A percentile compares a stretch with the other conserved stretches of the same genome.
Evolutionary conservation across 2,113 vertebrate genomes (phyloP).

Genomic region (Austrofundulus limnaeus): DNA sequence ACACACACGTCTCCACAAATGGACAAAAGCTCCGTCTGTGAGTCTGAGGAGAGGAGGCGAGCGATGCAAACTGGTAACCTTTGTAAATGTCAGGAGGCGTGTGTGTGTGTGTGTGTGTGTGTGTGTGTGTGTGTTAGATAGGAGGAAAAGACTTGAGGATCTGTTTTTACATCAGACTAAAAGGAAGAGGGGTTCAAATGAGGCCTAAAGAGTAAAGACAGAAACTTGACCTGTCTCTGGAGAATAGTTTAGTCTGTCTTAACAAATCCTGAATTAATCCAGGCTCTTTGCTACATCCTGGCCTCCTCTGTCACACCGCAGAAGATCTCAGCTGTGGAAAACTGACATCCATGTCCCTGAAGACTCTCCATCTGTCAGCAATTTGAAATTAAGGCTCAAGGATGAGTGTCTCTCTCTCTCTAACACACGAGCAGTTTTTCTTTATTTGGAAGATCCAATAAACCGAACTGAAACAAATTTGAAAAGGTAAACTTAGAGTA

Average conservation of each 20-base stretch:
- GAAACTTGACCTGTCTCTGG: neutral
- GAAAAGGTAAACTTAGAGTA: no score
- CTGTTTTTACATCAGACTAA: neutral
- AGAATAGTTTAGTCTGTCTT: no score
- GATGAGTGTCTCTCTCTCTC: neutral
- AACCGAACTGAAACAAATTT: slow-evolving; percentile 1
- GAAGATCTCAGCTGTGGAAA: slow-evolving; percentile 43
- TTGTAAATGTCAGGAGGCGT: slow-evolving; percentile 57
- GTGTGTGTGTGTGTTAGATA: slow-evolving; percentile 36
- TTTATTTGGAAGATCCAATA: neutral
- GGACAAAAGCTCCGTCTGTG: slow-evolving; percentile 68
- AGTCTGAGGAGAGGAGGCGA: slow-evolving; percentile 59
- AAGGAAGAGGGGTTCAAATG: slow-evolving; percentile 53
- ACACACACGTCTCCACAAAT: slow-evolving; percentile 16
- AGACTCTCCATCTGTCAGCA: slow-evolving; percentile 65
- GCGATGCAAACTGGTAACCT: slow-evolving; percentile 70
- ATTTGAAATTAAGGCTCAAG: slow-evolving; percentile 56
- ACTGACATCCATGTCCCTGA: slow-evolving; percentile 31
- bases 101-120: slow-evolving; percentile 40
- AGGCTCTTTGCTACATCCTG: slow-evolving; percentile 2
- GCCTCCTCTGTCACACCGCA: slow-evolving; percentile 17
- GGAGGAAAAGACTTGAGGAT: slow-evolving; percentile 53
- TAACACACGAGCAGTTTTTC: neutral
- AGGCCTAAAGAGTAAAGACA: slow-evolving; percentile 30
- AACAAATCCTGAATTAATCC: neutral